Evolutionary conservation across 1,140 invertebrate species (phyloP), one percentile per base, ranked within the genome.

Genomic region (Portunus trituberculatus): DNA sequence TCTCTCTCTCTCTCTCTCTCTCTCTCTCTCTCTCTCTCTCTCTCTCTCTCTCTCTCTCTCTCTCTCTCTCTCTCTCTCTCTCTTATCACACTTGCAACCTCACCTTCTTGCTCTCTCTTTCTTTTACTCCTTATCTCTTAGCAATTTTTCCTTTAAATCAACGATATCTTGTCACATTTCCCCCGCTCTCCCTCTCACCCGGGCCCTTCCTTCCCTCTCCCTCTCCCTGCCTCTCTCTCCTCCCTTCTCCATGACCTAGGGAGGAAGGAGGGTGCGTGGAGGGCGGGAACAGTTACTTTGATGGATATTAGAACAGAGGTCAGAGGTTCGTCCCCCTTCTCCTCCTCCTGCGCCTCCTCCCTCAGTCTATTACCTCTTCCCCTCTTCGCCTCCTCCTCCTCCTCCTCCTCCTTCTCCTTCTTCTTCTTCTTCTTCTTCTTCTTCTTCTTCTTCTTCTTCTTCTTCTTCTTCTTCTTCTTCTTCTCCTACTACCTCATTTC

Each of bases 101-200:
- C 67, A n/a, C 67, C 67, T 59, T 10, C 67, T 76, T 76, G 67
- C 67, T 76, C 67, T 76, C n/a, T 76, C 67, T 76, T 76, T 76
- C 67, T 76, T n/a, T 76, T 76, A n/a, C 25, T n/a, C 25, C n/a
- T 76, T 76, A 76, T 76, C 67, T 76, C n/a, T 76, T 7, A 25
- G 20, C 67, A 76, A 76, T 76, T 76, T 76, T 76, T 76, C 67
- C 67, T 7, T 59, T 76, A 76, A 76, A 76, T 76, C 67, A 76
- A n/a, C 67, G 67, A n/a, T 76, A 76, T 76, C 67, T 76, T 76
- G n/a, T 76, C 67, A n/a, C 67, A 76, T 25, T 76, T n/a, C 67
- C 67, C 67, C n/a, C n/a, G 12, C 67, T 25, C n/a, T n/a, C 67
- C n/a, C 67, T n/a, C 6, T 20, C 67, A n/a, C 67, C 67, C 20